Evolutionary conservation across 37 sponge, comb jelly and placozoan genomes (phyloP).

Genomic region (Beroe ovata): DNA sequence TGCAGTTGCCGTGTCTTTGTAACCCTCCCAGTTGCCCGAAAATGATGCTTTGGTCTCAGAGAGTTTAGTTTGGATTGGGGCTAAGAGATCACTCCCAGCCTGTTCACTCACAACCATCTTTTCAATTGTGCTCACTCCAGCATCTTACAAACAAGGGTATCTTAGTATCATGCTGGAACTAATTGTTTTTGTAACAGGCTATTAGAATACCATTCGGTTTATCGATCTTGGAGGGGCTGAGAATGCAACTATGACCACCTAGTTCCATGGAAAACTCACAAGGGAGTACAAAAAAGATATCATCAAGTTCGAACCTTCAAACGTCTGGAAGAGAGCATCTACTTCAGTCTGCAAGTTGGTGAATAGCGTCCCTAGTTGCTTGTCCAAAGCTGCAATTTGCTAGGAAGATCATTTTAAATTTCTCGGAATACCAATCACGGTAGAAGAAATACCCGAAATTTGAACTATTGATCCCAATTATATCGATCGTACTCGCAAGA

Average conservation of each 20-base stretch:
- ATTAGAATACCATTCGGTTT: no score
- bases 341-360: neutral
- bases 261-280: no score
- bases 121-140: neutral
- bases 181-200: no score
- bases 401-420: neutral
- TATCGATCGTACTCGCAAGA: no score
- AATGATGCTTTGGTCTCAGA: neutral
- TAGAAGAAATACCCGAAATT: no score
- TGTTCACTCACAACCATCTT: neutral
- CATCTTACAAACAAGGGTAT: neutral
- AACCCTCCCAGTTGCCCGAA: neutral
- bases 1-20: neutral
- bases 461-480: no score
- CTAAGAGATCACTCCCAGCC: neutral
- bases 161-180: no score
- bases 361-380: neutral
- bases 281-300: no score
- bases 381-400: neutral
- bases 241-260: neutral
- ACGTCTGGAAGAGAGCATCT: neutral
- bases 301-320: neutral
- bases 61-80: neutral
- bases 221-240: no score
- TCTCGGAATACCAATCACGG: no score